These are phyloP conservation scores for Altica lythri DNA, from an alignment of 2,888 invertebrate species.

Conservation along the genomic window DNA sequence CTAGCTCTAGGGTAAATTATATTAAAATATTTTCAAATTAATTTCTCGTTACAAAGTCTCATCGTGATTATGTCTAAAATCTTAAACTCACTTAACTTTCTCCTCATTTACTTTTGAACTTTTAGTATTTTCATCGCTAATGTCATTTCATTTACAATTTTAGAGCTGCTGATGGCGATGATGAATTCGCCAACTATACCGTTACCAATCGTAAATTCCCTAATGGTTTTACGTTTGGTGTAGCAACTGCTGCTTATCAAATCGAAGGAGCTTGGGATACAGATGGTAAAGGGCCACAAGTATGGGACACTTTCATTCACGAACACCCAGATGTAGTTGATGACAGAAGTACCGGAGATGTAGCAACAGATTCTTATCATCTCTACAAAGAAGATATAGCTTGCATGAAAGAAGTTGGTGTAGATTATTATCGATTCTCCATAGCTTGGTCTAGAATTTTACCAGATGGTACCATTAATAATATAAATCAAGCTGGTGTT, in stretches of 20 bases:
- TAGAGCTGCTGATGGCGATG: conserved; percentile 30
- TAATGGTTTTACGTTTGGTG: conserved; percentile 39
- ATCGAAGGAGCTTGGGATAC: conserved; percentile 47
- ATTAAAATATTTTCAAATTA: background rate
- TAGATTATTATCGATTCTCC: conserved; percentile 59
- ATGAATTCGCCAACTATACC: conserved; percentile 29
- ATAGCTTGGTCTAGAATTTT: conserved; percentile 53
- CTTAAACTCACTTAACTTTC: too few relatives aligned
- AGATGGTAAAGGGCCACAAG: conserved; percentile 44
- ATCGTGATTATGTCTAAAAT: too few relatives aligned
- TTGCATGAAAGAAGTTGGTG: conserved; percentile 63
- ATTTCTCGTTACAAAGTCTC: too few relatives aligned
- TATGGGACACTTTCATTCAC: conserved; percentile 37
- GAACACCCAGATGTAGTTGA: conserved; percentile 17
- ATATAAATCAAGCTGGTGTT: conserved; percentile 59
- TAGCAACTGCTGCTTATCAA: conserved; percentile 48
- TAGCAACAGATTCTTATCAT: conserved; percentile 71
- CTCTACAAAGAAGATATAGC: conserved; percentile 66
- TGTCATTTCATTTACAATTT: conserved; percentile 9
- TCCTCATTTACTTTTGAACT: too few relatives aligned
- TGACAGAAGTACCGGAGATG: conserved; percentile 61
- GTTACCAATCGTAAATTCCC: conserved; percentile 37
- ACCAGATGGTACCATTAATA: conserved; percentile 61
- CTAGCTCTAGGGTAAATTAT: conserved; percentile 10
- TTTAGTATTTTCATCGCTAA: too few relatives aligned